phyloP scores from a whole-genome alignment of 2,797 vertebrate species.

The Glossophaga mutica region DNA sequence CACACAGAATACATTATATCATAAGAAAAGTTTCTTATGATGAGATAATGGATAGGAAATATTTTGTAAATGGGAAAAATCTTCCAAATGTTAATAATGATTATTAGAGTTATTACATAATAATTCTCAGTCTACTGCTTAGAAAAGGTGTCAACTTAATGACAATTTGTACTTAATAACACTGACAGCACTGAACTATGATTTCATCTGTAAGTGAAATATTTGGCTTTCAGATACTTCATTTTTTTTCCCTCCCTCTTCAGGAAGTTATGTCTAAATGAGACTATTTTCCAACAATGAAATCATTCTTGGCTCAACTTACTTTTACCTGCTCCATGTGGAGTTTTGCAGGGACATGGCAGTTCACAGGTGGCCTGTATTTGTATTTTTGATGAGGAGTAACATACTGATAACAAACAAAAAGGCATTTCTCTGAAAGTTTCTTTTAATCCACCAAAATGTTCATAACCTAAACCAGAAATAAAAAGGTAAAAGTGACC shows the following conservation, averaged over 20 bases:
- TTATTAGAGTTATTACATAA: background rate
- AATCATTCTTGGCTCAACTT: background rate
- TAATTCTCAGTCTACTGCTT: slow-evolving; percentile 27
- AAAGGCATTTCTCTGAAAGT: background rate
- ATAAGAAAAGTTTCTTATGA: background rate
- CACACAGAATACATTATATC: background rate
- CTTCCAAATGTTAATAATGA: background rate
- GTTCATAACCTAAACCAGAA: background rate
- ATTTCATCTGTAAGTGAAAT: slow-evolving; percentile 1
- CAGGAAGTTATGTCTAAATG: background rate
- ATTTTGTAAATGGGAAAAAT: slow-evolving; percentile 16
- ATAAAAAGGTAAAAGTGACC: background rate
- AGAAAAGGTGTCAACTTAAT: background rate
- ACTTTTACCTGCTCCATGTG: background rate
- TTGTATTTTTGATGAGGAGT: background rate
- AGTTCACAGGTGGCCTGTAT: background rate
- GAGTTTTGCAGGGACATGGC: background rate
- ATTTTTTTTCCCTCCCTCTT: background rate
- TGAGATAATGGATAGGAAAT: background rate
- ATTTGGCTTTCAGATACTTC: background rate
- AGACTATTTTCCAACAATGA: background rate
- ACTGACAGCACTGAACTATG: background rate
- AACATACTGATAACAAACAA: background rate
- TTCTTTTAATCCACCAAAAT: background rate
- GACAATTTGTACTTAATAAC: background rate